Evolutionary conservation across 2,888 invertebrate genomes (phyloP).

Genomic region (Hemistola chrysoprasaria): DNA sequence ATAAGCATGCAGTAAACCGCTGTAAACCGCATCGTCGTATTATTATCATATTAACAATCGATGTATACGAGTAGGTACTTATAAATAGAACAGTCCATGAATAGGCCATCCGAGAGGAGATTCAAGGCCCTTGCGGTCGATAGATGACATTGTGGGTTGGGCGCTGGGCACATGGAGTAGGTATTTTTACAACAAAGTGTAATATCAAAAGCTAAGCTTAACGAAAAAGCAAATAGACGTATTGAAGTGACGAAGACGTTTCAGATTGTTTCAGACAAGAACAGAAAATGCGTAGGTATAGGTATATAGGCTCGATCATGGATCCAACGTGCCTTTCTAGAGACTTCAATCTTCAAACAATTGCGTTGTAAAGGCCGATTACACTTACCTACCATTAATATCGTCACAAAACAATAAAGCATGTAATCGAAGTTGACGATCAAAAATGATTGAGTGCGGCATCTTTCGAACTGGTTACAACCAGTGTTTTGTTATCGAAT

Average conservation of each 20-base stretch:
- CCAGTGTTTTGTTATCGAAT: constrained; percentile 40
- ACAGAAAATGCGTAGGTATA: too few species aligned
- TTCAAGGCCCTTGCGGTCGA: constrained; percentile 18
- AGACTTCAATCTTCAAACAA: too few species aligned
- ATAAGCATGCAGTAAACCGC: constrained; percentile 10
- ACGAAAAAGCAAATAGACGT: too few species aligned
- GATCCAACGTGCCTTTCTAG: too few species aligned
- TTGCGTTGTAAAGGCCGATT: too few species aligned
- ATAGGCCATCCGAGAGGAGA: constrained; percentile 8
- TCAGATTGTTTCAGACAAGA: too few species aligned
- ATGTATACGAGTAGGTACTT: neutral
- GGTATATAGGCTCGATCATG: too few species aligned
- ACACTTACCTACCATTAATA: too few species aligned
- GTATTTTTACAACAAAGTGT: too few species aligned
- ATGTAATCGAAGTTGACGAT: constrained; percentile 1
- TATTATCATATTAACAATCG: constrained; percentile 12
- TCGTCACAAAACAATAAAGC: constrained; percentile 8
- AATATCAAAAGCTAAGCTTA: too few species aligned
- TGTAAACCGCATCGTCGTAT: constrained; percentile 3
- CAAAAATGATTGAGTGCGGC: constrained; percentile 29
- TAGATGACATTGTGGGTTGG: constrained; percentile 5
- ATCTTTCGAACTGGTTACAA: constrained; percentile 39
- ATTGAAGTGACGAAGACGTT: too few species aligned
- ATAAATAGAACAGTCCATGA: constrained; percentile 11
- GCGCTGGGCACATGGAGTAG: too few species aligned